Conservation (phyloP, 1,140 invertebrate species). For the Chrysoperla carnea region DNA sequence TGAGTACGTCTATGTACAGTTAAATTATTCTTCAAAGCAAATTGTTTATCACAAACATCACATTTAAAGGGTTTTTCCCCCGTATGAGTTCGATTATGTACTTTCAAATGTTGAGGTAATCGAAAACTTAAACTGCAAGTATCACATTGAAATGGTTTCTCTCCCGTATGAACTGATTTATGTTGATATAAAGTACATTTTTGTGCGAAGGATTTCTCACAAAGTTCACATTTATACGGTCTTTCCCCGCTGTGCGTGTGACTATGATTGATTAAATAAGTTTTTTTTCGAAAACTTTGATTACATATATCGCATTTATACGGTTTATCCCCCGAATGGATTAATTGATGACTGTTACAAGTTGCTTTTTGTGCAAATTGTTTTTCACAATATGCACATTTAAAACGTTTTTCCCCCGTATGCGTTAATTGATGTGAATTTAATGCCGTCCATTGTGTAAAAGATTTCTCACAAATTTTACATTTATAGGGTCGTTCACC, state of each 20-base stretch:
- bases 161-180: constrained; percentile 3
- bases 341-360: neutral
- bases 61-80: neutral
- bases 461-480: neutral
- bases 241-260: constrained; percentile 2
- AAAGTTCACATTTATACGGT: too few relatives aligned
- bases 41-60: neutral
- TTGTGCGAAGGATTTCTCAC: too few relatives aligned
- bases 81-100: neutral
- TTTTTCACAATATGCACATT: neutral
- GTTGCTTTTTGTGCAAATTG: neutral
- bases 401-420: neutral
- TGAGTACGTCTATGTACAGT: neutral
- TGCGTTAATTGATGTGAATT: neutral
- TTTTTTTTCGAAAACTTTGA: neutral
- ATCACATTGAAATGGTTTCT: constrained; percentile 14
- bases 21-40: neutral
- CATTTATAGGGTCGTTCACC: neutral
- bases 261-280: neutral
- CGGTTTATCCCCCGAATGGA: neutral
- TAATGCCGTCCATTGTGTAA: neutral
- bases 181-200: too few relatives aligned
- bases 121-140: constrained; percentile 9
- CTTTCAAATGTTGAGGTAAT: neutral
- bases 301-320: neutral